Conservation (phyloP, 2,113 vertebrate genomes). For the Poeciliopsis retropinna region DNA sequence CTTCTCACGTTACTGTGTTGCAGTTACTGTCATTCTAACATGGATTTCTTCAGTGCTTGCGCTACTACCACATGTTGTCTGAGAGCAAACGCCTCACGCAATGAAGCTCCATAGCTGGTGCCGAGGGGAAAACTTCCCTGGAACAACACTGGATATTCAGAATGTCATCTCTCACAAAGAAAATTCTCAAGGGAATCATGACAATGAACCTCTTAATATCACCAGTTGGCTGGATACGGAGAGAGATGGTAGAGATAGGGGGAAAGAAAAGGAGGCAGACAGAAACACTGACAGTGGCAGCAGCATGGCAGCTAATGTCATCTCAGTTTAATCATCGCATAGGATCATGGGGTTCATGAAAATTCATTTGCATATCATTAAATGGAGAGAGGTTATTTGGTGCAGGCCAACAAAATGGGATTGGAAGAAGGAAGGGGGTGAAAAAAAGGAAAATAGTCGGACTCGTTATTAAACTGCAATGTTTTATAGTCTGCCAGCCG, state of each 20-base stretch:
- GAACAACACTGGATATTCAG: conserved; percentile 57
- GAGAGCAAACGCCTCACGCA: conserved; percentile 21
- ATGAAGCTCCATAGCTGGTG: conserved; percentile 25
- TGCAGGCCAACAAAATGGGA: conserved; percentile 72
- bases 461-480: conserved; percentile 79
- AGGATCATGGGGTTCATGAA: conserved; percentile 81
- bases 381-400: conserved; percentile 79
- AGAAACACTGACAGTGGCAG: conserved; percentile 71
- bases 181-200: conserved; percentile 65
- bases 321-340: conserved; percentile 80
- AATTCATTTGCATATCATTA: conserved; percentile 83
- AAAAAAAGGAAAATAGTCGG: conserved; percentile 63
- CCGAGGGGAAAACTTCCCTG: conserved; percentile 45
- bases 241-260: conserved; percentile 61
- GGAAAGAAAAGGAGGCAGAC: conserved; percentile 62
- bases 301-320: conserved; percentile 77
- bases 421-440: conserved; percentile 64
- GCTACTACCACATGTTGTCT: conserved; percentile 8
- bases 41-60: conserved; percentile 22
- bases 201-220: conserved; percentile 70
- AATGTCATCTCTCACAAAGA: conserved; percentile 56
- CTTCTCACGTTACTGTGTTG: conserved; percentile 33
- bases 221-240: conserved; percentile 68
- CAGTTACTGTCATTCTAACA: conserved; percentile 42
- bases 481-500: conserved; percentile 78